Base-by-base conservation (phyloP, 1,140 invertebrate species). In the Lasioglossum albipes region DNA sequence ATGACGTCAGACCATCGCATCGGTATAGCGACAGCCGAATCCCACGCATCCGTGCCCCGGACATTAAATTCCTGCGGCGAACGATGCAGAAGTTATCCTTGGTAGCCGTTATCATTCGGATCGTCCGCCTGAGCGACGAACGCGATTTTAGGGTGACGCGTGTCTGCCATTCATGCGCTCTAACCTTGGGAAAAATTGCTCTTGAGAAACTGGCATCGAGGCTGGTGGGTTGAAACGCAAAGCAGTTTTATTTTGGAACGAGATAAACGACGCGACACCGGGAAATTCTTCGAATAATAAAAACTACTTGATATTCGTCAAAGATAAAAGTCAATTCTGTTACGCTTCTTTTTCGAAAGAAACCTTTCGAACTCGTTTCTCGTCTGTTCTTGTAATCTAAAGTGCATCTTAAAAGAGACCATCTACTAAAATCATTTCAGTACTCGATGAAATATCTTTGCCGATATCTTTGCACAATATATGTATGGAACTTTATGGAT, bases 41-140 rank as follows among this genome's bases (percentile, higher is more conserved):
- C 76, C 76, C 69, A 73, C 69, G 61, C 59, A 42, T 52, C 64
- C n/a, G 73, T 65, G 12, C 65, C 41, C 1, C 41, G 12, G 22
- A 22, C 57, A 41, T 71, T 61, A 45, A 45, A n/a, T 45, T 69
- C 52, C 57, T 62, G 20, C n/a, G 49, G 7, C 10, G 16, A 52
- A 62, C 13, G 10, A 0, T 6, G 7, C 16, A 71, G 16, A 42
- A 78, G 22, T 42, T n/a, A 70, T 45, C 5, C 41, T n/a, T 22
- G 20, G 7, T 9, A 10, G 5, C 27, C 27, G 7, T 42, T 36
- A 64, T 52, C 7, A 27, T 7, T 31, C 12, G 0, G 7, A 7
- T 69, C 57, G 2, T 2, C 36, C 20, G 61, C 18, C 16, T 20
- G 18, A 59, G 12, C 10, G 20, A 64, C 27, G 64, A 52, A 65